phyloP scores from a whole-genome alignment of 2,888 invertebrate genomes.

The Hymenopus coronatus region DNA sequence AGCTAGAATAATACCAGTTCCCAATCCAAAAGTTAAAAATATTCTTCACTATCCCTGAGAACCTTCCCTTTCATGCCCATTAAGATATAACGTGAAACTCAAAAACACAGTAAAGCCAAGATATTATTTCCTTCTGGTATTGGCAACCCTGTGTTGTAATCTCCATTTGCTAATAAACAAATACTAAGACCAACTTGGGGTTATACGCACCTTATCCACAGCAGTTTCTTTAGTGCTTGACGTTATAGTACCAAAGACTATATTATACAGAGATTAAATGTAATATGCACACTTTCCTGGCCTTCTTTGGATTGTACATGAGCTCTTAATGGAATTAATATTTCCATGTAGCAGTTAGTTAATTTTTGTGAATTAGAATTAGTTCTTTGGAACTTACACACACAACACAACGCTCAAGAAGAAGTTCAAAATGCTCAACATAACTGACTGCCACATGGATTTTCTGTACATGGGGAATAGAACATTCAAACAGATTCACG shows the following conservation, averaged over 20 bases:
- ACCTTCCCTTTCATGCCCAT: not conserved
- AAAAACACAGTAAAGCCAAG: not conserved
- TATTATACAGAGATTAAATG: slow-evolving; percentile 14
- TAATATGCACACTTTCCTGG: slow-evolving; percentile 12
- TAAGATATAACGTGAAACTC: not conserved
- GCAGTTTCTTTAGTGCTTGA: not conserved
- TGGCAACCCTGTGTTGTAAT: not conserved
- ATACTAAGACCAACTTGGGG: not conserved
- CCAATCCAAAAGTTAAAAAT: not conserved
- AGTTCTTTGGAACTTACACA: not conserved
- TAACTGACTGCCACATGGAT: not conserved
- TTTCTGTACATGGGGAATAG: not conserved
- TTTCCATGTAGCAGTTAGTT: not conserved
- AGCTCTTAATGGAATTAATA: not conserved
- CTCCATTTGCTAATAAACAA: not conserved
- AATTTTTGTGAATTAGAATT: not conserved
- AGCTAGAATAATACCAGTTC: not conserved
- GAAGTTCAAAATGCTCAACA: not conserved
- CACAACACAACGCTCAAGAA: not conserved
- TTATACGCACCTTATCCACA: not conserved
- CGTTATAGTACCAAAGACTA: not conserved
- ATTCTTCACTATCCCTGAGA: not conserved
- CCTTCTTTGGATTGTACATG: slow-evolving; percentile 18
- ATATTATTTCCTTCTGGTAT: not conserved
- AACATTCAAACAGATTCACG: not conserved